Evolutionary conservation across 2,113 vertebrate genomes (phyloP).

Genomic region (Circaetus gallicus): DNA sequence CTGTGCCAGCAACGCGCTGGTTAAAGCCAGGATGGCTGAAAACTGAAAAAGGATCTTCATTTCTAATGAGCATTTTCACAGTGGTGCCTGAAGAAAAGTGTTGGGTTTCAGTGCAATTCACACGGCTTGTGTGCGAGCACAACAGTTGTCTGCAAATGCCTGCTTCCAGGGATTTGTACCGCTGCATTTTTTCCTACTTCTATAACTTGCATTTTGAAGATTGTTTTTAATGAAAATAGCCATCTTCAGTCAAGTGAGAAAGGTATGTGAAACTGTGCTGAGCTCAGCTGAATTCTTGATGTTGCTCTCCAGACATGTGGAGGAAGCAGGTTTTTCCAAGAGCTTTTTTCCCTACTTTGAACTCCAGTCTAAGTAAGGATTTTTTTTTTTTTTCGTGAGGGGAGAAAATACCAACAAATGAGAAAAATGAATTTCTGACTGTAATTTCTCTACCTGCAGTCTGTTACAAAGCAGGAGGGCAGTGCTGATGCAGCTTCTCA

Average conservation of each 20-base stretch:
- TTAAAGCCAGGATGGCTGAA: not conserved
- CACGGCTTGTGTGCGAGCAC: accelerated
- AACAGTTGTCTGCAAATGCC: not conserved
- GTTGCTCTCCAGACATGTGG: not conserved
- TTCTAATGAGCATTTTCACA: accelerated
- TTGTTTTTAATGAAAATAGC: not conserved
- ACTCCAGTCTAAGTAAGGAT: not conserved
- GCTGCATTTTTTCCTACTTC: not conserved
- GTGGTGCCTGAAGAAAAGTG: not conserved
- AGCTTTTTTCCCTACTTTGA: not conserved
- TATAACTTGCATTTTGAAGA: not conserved
- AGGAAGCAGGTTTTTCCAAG: not conserved
- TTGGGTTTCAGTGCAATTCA: not conserved
- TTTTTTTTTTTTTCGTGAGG: not conserved
- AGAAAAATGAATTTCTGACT: not conserved
- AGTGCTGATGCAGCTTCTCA: accelerated
- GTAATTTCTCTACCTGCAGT: not conserved
- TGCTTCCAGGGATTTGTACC: not conserved
- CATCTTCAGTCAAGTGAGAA: not conserved
- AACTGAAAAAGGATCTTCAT: not conserved
- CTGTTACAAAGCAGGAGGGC: not conserved
- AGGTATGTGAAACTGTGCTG: not conserved
- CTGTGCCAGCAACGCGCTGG: accelerated
- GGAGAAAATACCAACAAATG: not conserved
- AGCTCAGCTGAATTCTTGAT: not conserved